These are phyloP conservation scores for Phalacrocorax carbo DNA, from an alignment of 2,113 vertebrate species.

Conservation along the genomic window DNA sequence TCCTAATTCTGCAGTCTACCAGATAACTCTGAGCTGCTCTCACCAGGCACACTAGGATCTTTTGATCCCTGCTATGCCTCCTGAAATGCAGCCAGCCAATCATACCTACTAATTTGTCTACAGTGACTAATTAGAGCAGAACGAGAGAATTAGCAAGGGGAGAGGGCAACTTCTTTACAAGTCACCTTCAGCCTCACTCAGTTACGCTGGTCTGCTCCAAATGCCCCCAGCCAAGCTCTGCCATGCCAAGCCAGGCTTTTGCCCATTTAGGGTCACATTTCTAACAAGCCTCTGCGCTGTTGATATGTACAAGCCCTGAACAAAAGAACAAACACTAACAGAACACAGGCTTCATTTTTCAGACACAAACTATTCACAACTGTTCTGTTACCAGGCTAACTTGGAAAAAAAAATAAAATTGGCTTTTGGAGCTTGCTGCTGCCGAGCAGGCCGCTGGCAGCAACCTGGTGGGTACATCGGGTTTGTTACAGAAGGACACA, in stretches of 20 bases:
- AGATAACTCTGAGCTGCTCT: neutral
- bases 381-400: constrained; percentile 31
- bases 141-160: neutral
- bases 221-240: neutral
- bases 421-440: neutral
- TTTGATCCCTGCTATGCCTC: neutral
- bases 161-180: constrained; percentile 7
- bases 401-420: neutral
- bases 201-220: neutral
- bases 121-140: constrained; percentile 6
- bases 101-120: neutral
- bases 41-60: neutral
- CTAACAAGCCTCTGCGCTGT: neutral
- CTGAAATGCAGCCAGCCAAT: neutral
- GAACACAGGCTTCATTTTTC: neutral
- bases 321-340: neutral
- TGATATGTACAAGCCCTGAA: neutral
- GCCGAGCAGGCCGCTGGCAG: neutral
- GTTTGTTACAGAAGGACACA: neutral
- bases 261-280: neutral
- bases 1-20: neutral
- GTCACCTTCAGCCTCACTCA: constrained; percentile 23
- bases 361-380: neutral
- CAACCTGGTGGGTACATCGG: neutral
- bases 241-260: neutral